These are phyloP conservation scores for Drosophila prolongata DNA, from an alignment of 2,888 invertebrate species.

Conservation along the genomic window DNA sequence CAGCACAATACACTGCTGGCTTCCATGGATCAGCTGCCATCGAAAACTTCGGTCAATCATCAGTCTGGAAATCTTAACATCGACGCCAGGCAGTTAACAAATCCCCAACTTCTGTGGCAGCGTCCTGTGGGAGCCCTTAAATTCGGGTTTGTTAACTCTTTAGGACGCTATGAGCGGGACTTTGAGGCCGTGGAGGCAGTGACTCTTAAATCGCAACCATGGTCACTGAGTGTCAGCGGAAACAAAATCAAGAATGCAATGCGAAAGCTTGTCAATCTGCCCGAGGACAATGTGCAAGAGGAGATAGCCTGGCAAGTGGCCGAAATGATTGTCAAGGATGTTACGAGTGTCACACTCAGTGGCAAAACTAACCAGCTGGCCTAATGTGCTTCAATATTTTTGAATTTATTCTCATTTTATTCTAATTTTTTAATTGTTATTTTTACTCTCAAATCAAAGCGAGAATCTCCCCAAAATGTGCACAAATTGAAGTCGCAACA, in stretches of 20 bases:
- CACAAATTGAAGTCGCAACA: constrained; percentile 35
- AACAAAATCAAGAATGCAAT: constrained; percentile 86
- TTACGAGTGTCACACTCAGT: constrained; percentile 91
- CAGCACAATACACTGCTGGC: constrained; percentile 92
- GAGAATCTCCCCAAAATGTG: constrained; percentile 38
- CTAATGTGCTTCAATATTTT: constrained; percentile 2
- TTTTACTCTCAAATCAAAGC: constrained; percentile 63
- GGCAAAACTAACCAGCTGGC: constrained; percentile 20
- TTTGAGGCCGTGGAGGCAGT: constrained; percentile 87
- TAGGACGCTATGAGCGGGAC: constrained; percentile 96
- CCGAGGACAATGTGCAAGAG: constrained; percentile 95
- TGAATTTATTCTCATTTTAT: constrained; percentile 23
- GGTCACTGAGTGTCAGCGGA: constrained; percentile 70
- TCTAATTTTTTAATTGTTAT: constrained; percentile 22
- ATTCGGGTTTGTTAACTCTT: constrained; percentile 93
- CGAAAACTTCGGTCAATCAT: constrained; percentile 82
- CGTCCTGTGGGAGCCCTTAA: constrained; percentile 90
- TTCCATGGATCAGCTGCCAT: constrained; percentile 87
- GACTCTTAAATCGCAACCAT: constrained; percentile 69
- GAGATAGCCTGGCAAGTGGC: constrained; percentile 99
- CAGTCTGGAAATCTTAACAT: constrained; percentile 89
- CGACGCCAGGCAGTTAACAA: constrained; percentile 92
- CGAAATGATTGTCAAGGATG: constrained; percentile 98
- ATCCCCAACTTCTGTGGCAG: constrained; percentile 95
- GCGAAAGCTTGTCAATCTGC: constrained; percentile 92